phyloP scores from a whole-genome alignment of 2,113 vertebrate genomes.

The Silurus asotus region DNA sequence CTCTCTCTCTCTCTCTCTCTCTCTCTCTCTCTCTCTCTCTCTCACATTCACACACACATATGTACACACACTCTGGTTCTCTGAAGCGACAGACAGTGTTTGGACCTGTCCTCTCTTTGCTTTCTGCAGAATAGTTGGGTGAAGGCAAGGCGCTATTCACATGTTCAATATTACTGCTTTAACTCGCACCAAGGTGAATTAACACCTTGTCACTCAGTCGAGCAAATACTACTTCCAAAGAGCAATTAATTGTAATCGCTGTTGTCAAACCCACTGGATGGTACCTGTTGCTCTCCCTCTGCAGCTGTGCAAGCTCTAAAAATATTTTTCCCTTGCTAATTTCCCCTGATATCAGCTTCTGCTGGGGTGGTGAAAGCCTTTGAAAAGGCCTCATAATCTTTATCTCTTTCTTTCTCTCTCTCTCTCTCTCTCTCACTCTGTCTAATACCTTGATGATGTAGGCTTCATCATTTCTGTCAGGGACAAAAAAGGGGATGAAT shows the following conservation, averaged over 20 bases:
- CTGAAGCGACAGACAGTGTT: slow-evolving; percentile 58
- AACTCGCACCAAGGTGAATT: slow-evolving; percentile 89
- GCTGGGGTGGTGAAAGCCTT: slow-evolving; percentile 63
- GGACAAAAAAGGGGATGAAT: slow-evolving; percentile 61
- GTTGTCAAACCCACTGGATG: slow-evolving; percentile 83
- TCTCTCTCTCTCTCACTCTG: slow-evolving; percentile 52
- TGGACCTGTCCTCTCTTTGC: slow-evolving; percentile 64
- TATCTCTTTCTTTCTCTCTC: slow-evolving; percentile 41
- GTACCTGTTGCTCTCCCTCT: slow-evolving; percentile 86
- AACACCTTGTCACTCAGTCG: slow-evolving; percentile 88
- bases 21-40: slow-evolving; percentile 33
- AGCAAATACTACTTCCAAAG: slow-evolving; percentile 87
- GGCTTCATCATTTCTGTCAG: slow-evolving; percentile 67
- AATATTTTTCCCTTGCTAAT: slow-evolving; percentile 69
- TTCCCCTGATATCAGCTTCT: slow-evolving; percentile 65
- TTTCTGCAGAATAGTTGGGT: slow-evolving; percentile 67
- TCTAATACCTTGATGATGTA: slow-evolving; percentile 63
- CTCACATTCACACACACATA: slow-evolving; percentile 31
- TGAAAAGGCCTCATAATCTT: slow-evolving; percentile 62
- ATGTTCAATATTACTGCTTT: slow-evolving; percentile 83
- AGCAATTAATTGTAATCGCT: slow-evolving; percentile 92
- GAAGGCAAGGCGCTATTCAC: slow-evolving; percentile 74
- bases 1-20: slow-evolving; percentile 31
- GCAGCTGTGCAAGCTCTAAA: slow-evolving; percentile 77
- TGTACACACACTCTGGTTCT: slow-evolving; percentile 18